These are phyloP conservation scores for Eristalinus aeneus DNA, from an alignment of 2,888 invertebrate species.

Conservation along the genomic window DNA sequence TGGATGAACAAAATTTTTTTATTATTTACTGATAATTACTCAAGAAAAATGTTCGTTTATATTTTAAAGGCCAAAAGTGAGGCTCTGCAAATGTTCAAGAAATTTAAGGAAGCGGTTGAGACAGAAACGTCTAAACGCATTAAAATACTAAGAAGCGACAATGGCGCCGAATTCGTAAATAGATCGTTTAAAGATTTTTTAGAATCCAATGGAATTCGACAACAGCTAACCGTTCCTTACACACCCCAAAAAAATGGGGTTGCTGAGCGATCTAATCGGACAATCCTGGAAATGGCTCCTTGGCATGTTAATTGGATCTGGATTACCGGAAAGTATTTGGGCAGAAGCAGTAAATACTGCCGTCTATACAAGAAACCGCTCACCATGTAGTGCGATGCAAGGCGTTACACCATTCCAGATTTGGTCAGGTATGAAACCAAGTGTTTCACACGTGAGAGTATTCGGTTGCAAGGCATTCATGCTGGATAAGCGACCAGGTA, in stretches of 20 bases:
- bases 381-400: no score
- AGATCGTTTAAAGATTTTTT: slow-evolving; percentile 38
- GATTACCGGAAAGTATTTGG: no score
- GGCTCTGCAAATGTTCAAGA: slow-evolving; percentile 47
- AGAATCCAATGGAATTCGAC: slow-evolving; percentile 36
- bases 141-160: slow-evolving; percentile 49
- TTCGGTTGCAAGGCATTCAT: no score
- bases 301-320: no score
- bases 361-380: no score
- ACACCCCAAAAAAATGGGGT: slow-evolving; percentile 65
- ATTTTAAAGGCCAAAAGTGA: slow-evolving; percentile 58
- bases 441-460: no score
- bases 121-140: slow-evolving; percentile 29
- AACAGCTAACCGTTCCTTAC: slow-evolving; percentile 44
- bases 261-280: slow-evolving; percentile 53
- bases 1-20: slow-evolving; percentile 58
- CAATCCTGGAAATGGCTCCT: slow-evolving; percentile 72
- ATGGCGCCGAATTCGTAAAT: slow-evolving; percentile 46
- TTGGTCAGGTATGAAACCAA: no score
- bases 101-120: slow-evolving; percentile 57
- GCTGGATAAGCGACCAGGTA: no score
- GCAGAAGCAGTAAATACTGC: no score
- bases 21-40: slow-evolving; percentile 60
- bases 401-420: no score
- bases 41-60: slow-evolving; percentile 45